Conservation (phyloP, 1,140 invertebrate genomes). For the Nixonia krombeini region DNA sequence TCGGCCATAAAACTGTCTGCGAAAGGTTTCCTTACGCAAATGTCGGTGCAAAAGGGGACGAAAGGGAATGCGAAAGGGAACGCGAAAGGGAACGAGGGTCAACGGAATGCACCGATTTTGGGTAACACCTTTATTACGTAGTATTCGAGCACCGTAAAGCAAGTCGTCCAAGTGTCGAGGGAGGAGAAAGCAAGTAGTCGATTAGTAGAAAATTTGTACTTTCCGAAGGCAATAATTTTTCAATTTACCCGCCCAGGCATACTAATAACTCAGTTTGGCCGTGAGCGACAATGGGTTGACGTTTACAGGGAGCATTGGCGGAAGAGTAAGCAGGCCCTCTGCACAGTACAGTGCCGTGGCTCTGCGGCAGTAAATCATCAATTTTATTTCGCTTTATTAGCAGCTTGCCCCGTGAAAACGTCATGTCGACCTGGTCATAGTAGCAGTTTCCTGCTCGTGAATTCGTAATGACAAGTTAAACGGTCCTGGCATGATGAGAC, state of each 20-base stretch:
- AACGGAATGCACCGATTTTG: background rate
- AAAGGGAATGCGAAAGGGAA: too few species aligned
- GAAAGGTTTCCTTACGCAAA: too few species aligned
- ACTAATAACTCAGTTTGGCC: constrained; percentile 14
- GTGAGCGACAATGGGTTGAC: constrained; percentile 14
- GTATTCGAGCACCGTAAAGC: too few species aligned
- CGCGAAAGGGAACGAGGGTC: too few species aligned
- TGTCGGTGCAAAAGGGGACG: too few species aligned
- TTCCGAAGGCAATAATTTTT: background rate
- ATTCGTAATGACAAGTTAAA: too few species aligned
- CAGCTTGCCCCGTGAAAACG: constrained; percentile 8
- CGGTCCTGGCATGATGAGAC: too few species aligned
- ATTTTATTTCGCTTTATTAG: constrained; percentile 10
- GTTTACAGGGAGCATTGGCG: constrained; percentile 8
- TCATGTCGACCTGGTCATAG: background rate
- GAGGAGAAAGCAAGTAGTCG: background rate
- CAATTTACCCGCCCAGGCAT: background rate
- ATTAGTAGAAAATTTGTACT: constrained; percentile 8
- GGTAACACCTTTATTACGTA: background rate
- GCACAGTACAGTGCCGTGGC: constrained; percentile 26
- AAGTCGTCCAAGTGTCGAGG: too few species aligned
- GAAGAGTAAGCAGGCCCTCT: constrained; percentile 19
- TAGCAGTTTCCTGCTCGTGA: too few species aligned
- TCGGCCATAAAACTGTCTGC: too few species aligned
- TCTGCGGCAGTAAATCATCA: constrained; percentile 29